Base-by-base conservation (phyloP, 2,797 vertebrate species). In the Mycteria americana region DNA sequence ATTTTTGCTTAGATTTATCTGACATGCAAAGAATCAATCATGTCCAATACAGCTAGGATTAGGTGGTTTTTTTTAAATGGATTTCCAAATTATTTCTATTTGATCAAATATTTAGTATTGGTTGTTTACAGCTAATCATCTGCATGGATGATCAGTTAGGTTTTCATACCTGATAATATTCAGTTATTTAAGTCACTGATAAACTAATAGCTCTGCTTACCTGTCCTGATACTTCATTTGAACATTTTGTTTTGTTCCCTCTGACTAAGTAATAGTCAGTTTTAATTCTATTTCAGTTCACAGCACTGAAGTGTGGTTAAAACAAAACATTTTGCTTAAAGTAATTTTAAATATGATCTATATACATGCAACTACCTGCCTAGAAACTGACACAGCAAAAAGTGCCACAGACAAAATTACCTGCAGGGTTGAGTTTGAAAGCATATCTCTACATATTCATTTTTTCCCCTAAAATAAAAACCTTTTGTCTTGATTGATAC, bases 1-100 rank as follows among this genome's bases (percentile, higher is more conserved):
- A n/a, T 53, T 88, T 93, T 86, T 84, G 13, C 46, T 94, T 91
- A 33, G 67, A 69, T 89, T 89, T 77, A 39, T 80, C 33, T 76
- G 56, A 35, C 48, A 35, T 60, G 19, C 6, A 64, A 80, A 51
- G 48, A 70, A 85, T 62, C 46, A 70, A 7, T 86, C 22, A 60
- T 27, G 7, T 60, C 18, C 31, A 60, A 37, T 57, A 30, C 33
- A 83, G 3, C 2, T 74, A 45, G 13, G 21, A 6, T 51, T 68
- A 41, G 6, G n/a, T n/a, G 3, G 5, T 0, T 7, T 23, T 5
- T 76, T 54, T 24, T 4, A 15, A 59, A 63, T 11, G 4, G 6
- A 63, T 86, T 86, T 86, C 16, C 9, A 60, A 53, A 72, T 45
- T 0, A 27, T 31, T 91, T 45, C 13, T 74, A 4, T 78, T 64